phyloP scores from a whole-genome alignment of 2,113 vertebrate genomes.

The Cisticola juncidis region DNA sequence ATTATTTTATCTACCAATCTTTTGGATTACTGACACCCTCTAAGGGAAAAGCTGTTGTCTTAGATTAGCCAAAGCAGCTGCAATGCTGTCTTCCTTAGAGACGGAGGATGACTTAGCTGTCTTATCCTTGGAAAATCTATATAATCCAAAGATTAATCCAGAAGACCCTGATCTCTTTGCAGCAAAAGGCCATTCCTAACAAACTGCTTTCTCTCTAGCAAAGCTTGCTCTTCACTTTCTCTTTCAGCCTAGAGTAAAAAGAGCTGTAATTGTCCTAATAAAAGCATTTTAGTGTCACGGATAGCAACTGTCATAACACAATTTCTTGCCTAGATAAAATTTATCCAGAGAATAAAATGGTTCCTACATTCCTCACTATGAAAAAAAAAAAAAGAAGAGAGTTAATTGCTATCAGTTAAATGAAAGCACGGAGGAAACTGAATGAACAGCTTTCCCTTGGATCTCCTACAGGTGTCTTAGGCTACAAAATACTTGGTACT shows the following conservation, averaged over 20 bases:
- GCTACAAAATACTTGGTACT: constrained; percentile 26
- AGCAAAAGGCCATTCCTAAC: constrained; percentile 55
- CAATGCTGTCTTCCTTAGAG: constrained; percentile 51
- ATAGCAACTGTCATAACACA: constrained; percentile 62
- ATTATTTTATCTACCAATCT: constrained; percentile 73
- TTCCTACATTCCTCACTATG: constrained; percentile 1
- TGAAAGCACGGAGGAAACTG: background rate
- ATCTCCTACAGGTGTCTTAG: constrained; percentile 28
- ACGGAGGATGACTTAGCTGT: constrained; percentile 53
- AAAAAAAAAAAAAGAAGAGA: background rate
- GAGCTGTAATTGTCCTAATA: constrained; percentile 65
- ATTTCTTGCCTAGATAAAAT: constrained; percentile 62
- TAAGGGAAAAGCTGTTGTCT: constrained; percentile 67
- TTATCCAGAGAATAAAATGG: constrained; percentile 52
- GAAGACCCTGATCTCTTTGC: constrained; percentile 55
- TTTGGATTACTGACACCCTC: constrained; percentile 67
- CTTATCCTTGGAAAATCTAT: constrained; percentile 64
- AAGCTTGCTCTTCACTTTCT: constrained; percentile 15
- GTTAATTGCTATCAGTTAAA: constrained; percentile 50
- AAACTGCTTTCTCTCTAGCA: constrained; percentile 45
- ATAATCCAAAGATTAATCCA: constrained; percentile 65
- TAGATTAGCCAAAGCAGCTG: constrained; percentile 64
- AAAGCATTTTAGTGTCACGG: constrained; percentile 48
- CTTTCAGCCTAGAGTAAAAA: constrained; percentile 56
- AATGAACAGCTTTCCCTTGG: constrained; percentile 31